Evolutionary conservation across 2,888 invertebrate genomes (phyloP), one percentile per base, ranked within the genome.

Genomic region (Notodonta ziczac): DNA sequence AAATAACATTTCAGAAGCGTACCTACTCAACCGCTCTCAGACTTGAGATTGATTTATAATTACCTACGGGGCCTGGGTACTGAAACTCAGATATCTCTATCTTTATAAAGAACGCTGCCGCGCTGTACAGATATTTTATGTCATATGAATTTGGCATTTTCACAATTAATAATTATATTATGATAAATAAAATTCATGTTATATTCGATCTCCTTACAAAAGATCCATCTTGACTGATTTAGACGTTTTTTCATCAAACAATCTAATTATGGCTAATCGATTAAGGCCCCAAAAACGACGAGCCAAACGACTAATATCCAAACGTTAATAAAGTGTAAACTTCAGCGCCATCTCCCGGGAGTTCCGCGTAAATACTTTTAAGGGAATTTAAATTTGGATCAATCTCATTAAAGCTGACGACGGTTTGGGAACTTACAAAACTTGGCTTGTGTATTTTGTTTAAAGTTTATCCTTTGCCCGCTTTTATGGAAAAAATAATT

Each of bases 361-460:
- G 70, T 65, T 59, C 51, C 53, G 39, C 65, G 61, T 68, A 64
- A 73, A 73, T 72, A 67, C 67, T 72, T 65, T 70, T 58, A 68
- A 64, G 61, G 70, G 68, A 75, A 65, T 81, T 85, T 78, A 81
- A 79, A 83, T 84, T 85, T 76, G 78, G 81, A 83, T 82, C 83
- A 84, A 85, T 85, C 83, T 86, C 82, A 87, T 87, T 84, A 86
- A 73, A 74, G 50, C 76, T 76, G 81, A 81, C 77, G 83, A 82
- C 82, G 81, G 78, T 84, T 70, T 59, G 53, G 62, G 51, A 75
- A 70, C 66, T 62, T 65, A 76, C 57, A 71, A 60, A 83, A 82
- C 67, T 77, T 72, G 58, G 60, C 61, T 61, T 59, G 67, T 73
- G 74, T 81, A 72, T 74, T 79, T 72, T 76, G 71, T 76, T 74